phyloP scores from a whole-genome alignment of 2,113 vertebrate genomes.

The Daubentonia madagascariensis region DNA sequence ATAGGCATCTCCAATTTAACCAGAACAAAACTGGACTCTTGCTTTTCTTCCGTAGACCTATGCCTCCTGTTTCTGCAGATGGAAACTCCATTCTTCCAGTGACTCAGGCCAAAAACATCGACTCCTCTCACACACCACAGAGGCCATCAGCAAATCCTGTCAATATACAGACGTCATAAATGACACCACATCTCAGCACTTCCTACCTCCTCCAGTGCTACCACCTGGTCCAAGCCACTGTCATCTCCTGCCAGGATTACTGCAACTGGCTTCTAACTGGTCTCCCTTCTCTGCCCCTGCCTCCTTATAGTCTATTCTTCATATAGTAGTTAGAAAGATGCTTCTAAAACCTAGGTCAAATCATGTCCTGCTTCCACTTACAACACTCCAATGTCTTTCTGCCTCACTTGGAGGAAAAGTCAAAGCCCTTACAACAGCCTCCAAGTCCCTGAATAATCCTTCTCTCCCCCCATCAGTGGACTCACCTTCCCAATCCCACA shows the following conservation, averaged over 20 bases:
- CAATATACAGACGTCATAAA: not conserved
- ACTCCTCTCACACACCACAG: not conserved
- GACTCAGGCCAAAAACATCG: not conserved
- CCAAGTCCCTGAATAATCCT: not conserved
- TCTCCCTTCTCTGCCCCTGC: not conserved
- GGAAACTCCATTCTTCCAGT: not conserved
- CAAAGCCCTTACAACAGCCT: not conserved
- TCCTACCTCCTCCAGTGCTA: not conserved
- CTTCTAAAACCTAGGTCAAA: constrained; percentile 1
- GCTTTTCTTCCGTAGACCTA: not conserved
- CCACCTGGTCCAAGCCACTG: not conserved
- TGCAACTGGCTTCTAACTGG: not conserved
- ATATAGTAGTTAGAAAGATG: not conserved
- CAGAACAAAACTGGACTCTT: not conserved
- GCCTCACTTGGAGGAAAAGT: not conserved
- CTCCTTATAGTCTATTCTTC: not conserved
- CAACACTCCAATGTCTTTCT: not conserved
- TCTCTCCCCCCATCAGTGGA: not conserved
- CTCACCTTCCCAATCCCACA: not conserved
- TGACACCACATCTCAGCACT: not conserved
- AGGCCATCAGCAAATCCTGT: not conserved
- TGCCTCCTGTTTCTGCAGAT: not conserved
- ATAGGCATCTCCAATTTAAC: not conserved
- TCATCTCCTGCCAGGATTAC: not conserved
- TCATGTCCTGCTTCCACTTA: not conserved